Percentiles rank a stretch among this genome's conserved stretches.
phyloP scores from a whole-genome alignment of 2,113 vertebrate genomes.

The Aythya baeri region DNA sequence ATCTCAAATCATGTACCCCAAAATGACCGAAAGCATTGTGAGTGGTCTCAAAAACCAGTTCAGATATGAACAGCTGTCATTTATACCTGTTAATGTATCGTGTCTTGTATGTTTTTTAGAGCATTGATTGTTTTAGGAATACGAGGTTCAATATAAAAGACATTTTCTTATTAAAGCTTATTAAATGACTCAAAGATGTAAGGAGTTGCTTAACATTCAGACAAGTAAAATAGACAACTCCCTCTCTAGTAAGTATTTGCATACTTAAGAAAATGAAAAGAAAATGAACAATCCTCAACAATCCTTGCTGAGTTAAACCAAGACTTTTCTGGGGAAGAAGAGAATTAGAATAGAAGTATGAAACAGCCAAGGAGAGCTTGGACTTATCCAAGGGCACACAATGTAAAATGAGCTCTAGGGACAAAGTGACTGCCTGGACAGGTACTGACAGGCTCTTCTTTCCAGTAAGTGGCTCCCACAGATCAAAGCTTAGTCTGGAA shows the following conservation, averaged over 20 bases:
- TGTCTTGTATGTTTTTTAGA: not conserved
- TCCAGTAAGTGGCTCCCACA: not conserved
- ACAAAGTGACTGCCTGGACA: not conserved
- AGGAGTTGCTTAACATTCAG: not conserved
- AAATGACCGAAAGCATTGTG: not conserved
- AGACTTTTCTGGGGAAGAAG: rapidly evolving
- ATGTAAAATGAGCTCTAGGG: not conserved
- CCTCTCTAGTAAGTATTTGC: not conserved
- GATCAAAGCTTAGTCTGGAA: not conserved
- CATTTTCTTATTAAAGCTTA: not conserved
- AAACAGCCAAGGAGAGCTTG: not conserved
- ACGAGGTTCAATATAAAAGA: not conserved
- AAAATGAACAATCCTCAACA: not conserved
- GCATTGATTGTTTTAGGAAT: not conserved
- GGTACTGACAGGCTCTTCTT: rapidly evolving
- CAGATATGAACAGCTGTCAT: not conserved
- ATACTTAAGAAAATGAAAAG: not conserved
- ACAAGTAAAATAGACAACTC: not conserved
- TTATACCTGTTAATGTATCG: not conserved
- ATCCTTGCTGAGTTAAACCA: not conserved
- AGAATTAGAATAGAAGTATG: not conserved
- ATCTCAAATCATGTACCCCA: not conserved
- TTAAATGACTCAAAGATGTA: not conserved
- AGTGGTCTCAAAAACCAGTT: not conserved
- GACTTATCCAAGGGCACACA: not conserved